Conservation (phyloP, 2,113 vertebrate genomes). For the Heterochromis multidens region DNA sequence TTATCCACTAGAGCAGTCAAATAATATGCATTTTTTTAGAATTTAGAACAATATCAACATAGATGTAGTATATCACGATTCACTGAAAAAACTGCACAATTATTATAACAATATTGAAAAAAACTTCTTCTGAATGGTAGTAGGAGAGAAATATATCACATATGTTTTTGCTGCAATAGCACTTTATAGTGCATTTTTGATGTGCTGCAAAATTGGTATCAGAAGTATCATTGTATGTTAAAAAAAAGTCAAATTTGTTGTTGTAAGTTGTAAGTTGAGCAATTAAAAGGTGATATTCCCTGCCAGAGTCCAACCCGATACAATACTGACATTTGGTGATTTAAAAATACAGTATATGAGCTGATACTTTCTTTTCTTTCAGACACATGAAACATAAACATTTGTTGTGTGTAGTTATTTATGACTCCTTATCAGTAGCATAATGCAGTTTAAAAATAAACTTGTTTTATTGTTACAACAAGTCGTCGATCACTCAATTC, state of each 20-base stretch:
- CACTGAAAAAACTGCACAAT: neutral
- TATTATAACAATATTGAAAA: neutral
- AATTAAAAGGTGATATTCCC: neutral
- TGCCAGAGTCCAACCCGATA: neutral
- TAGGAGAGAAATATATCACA: neutral
- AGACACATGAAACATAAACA: accelerated
- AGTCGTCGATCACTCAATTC: neutral
- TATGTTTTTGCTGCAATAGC: neutral
- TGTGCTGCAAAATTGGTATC: neutral
- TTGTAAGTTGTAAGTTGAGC: too few relatives aligned
- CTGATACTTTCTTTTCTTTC: neutral
- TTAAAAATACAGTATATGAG: neutral
- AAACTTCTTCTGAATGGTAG: too few relatives aligned
- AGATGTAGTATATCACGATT: neutral
- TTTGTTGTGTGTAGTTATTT: neutral
- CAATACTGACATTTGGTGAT: neutral
- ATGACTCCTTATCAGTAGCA: neutral
- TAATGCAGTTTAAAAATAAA: neutral
- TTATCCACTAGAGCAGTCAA: conserved; percentile 67
- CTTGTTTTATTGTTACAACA: neutral
- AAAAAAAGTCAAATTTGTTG: neutral
- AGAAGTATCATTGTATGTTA: neutral
- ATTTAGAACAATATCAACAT: neutral
- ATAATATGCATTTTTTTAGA: neutral
- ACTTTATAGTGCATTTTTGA: neutral